Evolutionary conservation across 2,797 vertebrate species (phyloP).

Genomic region (Lutjanus argentimaculatus): DNA sequence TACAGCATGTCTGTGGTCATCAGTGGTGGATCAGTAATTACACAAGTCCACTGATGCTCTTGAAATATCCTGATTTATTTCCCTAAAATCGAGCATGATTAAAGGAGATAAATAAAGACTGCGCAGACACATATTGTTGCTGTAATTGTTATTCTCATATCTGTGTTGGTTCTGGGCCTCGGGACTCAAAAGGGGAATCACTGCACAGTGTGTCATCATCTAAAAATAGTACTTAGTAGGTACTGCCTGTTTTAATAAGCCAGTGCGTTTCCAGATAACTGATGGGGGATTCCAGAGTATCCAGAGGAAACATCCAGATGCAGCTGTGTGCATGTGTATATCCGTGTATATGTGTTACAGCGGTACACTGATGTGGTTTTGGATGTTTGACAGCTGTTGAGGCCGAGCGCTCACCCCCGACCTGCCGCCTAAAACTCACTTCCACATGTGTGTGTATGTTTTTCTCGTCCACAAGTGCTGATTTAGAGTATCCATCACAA

Average conservation of each 20-base stretch:
- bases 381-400: slow-evolving; percentile 49
- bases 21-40: slow-evolving; percentile 64
- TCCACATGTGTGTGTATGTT: slow-evolving; percentile 17
- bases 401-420: slow-evolving; percentile 16
- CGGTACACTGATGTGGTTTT: slow-evolving; percentile 56
- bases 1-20: slow-evolving; percentile 72
- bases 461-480: not conserved
- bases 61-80: slow-evolving; percentile 64
- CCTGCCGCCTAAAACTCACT: slow-evolving; percentile 14
- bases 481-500: not conserved
- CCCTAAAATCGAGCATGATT: slow-evolving; percentile 38
- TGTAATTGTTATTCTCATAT: slow-evolving; percentile 3
- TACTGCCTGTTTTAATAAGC: not conserved
- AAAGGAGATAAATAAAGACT: slow-evolving; percentile 28
- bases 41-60: slow-evolving; percentile 51
- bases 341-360: slow-evolving; percentile 21
- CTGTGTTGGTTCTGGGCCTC: not conserved
- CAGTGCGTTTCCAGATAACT: not conserved
- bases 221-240: not conserved
- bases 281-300: not conserved
- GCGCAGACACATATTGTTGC: not conserved
- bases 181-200: not conserved
- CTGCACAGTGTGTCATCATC: not conserved
- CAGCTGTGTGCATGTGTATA: slow-evolving; percentile 37
- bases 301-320: slow-evolving; percentile 10